These are phyloP conservation scores for Halcyon chelicuti DNA, from an alignment of 2,797 vertebrate genomes.

Conservation along the genomic window DNA sequence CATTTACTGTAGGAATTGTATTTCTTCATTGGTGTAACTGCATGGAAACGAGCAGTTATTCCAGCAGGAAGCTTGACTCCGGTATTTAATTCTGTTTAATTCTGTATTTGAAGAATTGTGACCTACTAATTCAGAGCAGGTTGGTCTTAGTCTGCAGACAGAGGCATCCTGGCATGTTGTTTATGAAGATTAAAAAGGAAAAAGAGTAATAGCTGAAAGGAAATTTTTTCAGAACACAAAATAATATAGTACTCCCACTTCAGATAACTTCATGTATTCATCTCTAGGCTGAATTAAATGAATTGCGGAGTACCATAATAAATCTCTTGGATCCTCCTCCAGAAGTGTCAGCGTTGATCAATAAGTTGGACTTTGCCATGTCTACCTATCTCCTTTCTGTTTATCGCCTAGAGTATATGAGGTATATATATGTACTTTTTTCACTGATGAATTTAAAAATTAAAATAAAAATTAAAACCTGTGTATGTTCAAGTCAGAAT, in stretches of 20 bases:
- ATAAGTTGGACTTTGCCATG: conserved; percentile 98
- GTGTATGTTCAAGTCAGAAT: not conserved
- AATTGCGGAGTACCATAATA: conserved; percentile 92
- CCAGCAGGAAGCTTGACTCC: not conserved
- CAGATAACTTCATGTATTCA: not conserved
- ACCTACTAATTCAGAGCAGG: not conserved
- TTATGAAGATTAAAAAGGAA: not conserved
- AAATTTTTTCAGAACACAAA: not conserved
- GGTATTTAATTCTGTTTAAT: not conserved
- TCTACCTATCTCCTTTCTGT: conserved; percentile 96
- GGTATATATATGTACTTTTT: conserved; percentile 72
- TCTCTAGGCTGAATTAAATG: conserved; percentile 90
- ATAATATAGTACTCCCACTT: not conserved
- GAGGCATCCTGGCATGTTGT: not conserved
- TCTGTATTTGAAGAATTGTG: not conserved
- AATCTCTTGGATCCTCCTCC: conserved; percentile 94
- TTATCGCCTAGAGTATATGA: conserved; percentile 96
- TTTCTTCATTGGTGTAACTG: not conserved
- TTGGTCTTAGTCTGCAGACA: not conserved
- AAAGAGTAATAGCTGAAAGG: not conserved
- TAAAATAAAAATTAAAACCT: not conserved
- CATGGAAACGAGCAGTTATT: not conserved
- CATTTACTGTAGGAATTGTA: not conserved
- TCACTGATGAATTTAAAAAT: not conserved
- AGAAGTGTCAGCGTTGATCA: conserved; percentile 91